phyloP scores from a whole-genome alignment of 2,888 invertebrate genomes.

The Polydrusus pterygomalis region DNA sequence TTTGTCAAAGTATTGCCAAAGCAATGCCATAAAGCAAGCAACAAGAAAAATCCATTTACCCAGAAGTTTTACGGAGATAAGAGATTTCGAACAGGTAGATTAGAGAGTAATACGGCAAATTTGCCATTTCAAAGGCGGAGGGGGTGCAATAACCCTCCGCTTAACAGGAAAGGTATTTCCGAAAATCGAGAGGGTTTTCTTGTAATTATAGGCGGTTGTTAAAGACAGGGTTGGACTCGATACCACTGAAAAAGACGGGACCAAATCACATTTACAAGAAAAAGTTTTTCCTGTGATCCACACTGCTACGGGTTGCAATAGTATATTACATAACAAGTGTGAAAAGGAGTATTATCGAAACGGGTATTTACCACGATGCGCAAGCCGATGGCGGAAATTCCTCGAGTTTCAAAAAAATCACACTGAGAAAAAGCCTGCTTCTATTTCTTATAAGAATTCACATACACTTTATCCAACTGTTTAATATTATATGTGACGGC shows the following conservation, averaged over 20 bases:
- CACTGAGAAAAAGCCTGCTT: no score
- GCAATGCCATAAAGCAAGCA: conserved; percentile 17
- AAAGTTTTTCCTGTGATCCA: neutral
- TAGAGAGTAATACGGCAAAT: conserved; percentile 12
- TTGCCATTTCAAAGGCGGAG: conserved; percentile 6
- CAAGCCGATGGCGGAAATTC: no score
- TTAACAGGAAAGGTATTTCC: conserved; percentile 9
- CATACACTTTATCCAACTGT: no score
- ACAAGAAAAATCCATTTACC: conserved; percentile 25
- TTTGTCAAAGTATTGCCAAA: neutral
- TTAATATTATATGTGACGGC: no score
- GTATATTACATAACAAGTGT: no score
- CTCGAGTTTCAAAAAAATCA: no score
- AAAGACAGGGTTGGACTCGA: conserved; percentile 1
- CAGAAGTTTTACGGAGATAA: conserved; percentile 17
- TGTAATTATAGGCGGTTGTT: conserved; percentile 14
- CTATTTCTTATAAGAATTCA: no score
- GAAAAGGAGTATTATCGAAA: no score
- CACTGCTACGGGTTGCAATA: no score
- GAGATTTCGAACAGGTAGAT: conserved; percentile 23
- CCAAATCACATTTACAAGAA: neutral
- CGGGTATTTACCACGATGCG: no score
- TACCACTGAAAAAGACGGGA: neutral
- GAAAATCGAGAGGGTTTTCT: conserved; percentile 25
- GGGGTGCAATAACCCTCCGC: conserved; percentile 18